Evolutionary conservation across 2,888 invertebrate genomes (phyloP).

Genomic region (Caenorhabditis drosophilae): DNA sequence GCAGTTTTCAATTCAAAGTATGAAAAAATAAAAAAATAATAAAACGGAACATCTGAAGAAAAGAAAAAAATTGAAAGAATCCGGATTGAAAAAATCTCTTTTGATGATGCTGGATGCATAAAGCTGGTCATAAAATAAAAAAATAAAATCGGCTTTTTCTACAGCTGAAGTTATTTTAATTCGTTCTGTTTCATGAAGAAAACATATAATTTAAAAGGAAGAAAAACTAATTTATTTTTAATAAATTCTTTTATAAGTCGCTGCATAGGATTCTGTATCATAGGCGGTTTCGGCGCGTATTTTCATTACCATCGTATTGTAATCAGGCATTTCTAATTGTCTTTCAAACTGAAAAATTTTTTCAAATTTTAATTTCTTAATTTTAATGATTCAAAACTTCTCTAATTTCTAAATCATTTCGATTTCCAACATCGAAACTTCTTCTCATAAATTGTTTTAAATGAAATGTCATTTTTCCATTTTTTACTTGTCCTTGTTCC

Average conservation of each 20-base stretch:
- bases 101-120: too few relatives aligned
- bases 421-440: slow-evolving; percentile 65
- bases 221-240: slow-evolving; percentile 2
- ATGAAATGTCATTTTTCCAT: slow-evolving; percentile 65
- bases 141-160: too few relatives aligned
- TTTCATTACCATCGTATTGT: slow-evolving; percentile 63
- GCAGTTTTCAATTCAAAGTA: too few relatives aligned
- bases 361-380: not conserved
- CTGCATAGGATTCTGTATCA: slow-evolving; percentile 64
- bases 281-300: slow-evolving; percentile 64
- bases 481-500: slow-evolving; percentile 67
- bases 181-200: too few relatives aligned
- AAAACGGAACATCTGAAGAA: too few relatives aligned
- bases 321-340: slow-evolving; percentile 63
- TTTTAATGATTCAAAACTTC: slow-evolving; percentile 49
- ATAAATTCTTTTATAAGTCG: slow-evolving; percentile 53
- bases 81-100: too few relatives aligned
- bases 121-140: too few relatives aligned
- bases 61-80: too few relatives aligned
- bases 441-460: slow-evolving; percentile 66
- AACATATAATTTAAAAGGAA: not conserved
- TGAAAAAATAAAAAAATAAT: too few relatives aligned
- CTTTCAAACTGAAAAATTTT: slow-evolving; percentile 58
- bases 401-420: slow-evolving; percentile 60
- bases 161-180: too few relatives aligned